A percentile compares a stretch with the other conserved stretches of the same genome.
phyloP scores from a whole-genome alignment of 2,797 vertebrate genomes.

The Serranus cabrilla region DNA sequence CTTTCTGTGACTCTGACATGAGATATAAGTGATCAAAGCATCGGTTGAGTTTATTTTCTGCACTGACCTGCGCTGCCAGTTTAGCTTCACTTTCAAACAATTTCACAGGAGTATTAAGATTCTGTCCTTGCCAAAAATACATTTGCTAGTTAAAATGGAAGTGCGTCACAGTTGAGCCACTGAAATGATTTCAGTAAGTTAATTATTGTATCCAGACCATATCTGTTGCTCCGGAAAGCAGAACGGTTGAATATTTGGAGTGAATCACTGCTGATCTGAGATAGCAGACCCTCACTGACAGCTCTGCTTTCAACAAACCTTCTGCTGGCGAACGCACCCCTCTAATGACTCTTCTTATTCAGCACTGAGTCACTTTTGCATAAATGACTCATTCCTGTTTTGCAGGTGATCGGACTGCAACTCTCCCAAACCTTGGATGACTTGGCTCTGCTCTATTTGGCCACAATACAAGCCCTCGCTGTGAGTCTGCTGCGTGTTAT shows the following conservation, averaged over 20 bases:
- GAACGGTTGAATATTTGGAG: neutral
- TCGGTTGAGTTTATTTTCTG: neutral
- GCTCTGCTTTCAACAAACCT: neutral
- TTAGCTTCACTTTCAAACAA: no score
- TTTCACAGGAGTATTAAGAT: neutral
- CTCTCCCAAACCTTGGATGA: slow-evolving; percentile 92
- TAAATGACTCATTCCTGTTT: slow-evolving; percentile 36
- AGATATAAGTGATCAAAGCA: neutral
- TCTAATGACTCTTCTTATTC: neutral
- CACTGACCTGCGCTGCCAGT: neutral
- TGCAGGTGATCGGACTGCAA: slow-evolving; percentile 91
- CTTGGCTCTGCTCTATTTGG: slow-evolving; percentile 94
- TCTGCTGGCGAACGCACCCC: neutral
- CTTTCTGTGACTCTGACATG: neutral
- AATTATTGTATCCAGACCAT: neutral
- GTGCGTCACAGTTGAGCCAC: neutral
- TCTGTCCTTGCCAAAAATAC: no score
- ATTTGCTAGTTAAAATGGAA: neutral
- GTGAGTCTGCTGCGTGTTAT: slow-evolving; percentile 85
- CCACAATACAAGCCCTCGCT: slow-evolving; percentile 93
- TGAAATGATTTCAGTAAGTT: slow-evolving; percentile 2
- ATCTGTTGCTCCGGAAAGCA: slow-evolving; percentile 11
- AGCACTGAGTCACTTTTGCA: neutral
- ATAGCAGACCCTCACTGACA: neutral
- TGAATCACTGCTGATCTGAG: slow-evolving; percentile 8